A percentile compares a stretch with the other conserved stretches of the same genome.
phyloP scores from a whole-genome alignment of 2,113 vertebrate genomes.

The Lampris incognitus region DNA sequence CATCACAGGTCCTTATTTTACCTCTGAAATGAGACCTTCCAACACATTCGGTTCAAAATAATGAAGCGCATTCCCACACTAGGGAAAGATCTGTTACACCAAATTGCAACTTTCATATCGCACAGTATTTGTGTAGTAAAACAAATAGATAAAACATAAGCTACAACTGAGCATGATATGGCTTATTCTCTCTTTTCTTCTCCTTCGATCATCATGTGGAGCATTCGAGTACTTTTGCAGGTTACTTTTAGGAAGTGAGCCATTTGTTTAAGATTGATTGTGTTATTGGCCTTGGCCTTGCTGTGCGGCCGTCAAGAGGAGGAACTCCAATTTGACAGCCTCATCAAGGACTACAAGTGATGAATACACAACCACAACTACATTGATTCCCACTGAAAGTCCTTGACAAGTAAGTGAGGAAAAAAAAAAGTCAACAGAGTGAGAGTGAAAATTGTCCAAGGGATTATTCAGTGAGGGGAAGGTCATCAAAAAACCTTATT shows the following conservation, averaged over 20 bases:
- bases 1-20: neutral
- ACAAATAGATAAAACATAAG: too few species aligned
- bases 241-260: neutral
- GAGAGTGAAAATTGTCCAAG: neutral
- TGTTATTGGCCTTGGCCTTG: slow-evolving; percentile 1
- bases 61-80: too few species aligned
- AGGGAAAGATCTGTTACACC: too few species aligned
- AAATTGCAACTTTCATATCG: too few species aligned
- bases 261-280: neutral
- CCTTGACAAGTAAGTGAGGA: neutral
- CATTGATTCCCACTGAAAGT: slow-evolving; percentile 10
- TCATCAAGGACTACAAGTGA: slow-evolving; percentile 7
- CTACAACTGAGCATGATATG: too few species aligned
- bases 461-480: too few species aligned
- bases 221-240: too few species aligned
- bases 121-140: too few species aligned
- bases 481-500: neutral
- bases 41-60: too few species aligned
- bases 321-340: neutral
- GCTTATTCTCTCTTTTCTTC: too few species aligned
- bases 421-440: neutral
- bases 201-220: too few species aligned
- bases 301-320: neutral
- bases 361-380: neutral
- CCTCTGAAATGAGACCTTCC: neutral